Base-by-base conservation (phyloP, 2,113 vertebrate genomes). In the Anolis sagrei region DNA sequence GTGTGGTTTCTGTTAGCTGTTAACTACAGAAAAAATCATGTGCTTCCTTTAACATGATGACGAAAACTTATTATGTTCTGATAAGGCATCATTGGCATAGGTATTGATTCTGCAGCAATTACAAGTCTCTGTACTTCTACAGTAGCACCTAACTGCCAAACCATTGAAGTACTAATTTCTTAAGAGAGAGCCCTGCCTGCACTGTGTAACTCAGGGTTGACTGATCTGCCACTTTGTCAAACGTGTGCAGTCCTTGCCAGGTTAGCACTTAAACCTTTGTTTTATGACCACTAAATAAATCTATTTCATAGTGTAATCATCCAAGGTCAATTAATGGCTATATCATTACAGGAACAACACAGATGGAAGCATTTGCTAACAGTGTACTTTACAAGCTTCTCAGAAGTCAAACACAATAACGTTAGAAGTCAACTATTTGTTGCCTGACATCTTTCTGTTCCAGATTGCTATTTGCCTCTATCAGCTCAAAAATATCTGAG, bases 141-240 rank as follows among this genome's bases (percentile, higher is more conserved):
- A 88, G 87, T 87, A 89, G 89, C 85, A 81, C 85, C 90, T 94
- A 90, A 80, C 62, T 87, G 81, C 89, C 82, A 87, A 81, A 49
- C 81, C 79, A 48, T 62, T 84, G 36, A 92, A 16, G 16, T 51
- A 2, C 58, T n/a, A 78, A 79, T 88, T 90, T 90, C 76, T 92
- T 54, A 58, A 88, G 78, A 69, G 82, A 72, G 83, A 83, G 21
- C 48, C 18, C 29, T 16, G 2, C 29, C 23, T 62, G 2, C 27
- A 8, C n/a, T 16, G 23, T 11, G 21, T 16, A 32, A 16, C 48
- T n/a, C 16, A 19, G 44, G 79, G 4, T 21, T 83, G 81, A 74
- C 34, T 44, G 61, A 76, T 82, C 29, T 8, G 32, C 36, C 27
- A 58, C 23, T 90, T 93, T 79, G 84, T 66, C 61, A 21, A 72